Conservation (phyloP, 2,888 invertebrate species). For the Therioaphis trifolii region DNA sequence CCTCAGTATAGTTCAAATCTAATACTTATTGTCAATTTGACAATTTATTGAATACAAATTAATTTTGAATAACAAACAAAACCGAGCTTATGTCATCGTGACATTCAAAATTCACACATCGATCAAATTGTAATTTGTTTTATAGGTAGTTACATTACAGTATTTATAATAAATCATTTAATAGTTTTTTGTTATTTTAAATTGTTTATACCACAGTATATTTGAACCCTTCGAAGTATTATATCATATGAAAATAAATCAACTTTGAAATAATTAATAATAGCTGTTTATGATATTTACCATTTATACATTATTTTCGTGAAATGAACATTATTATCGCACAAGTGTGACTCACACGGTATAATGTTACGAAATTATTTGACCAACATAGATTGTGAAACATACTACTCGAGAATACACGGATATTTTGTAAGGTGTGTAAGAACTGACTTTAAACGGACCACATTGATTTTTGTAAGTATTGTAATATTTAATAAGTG, state of each 20-base stretch:
- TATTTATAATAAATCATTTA: constrained; percentile 16
- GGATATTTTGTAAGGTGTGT: not conserved
- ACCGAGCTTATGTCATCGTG: not conserved
- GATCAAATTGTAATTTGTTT: constrained; percentile 11
- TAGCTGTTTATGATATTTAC: not conserved
- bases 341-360: not conserved
- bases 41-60: not conserved
- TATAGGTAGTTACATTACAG: not conserved
- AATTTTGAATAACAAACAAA: not conserved
- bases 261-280: not conserved
- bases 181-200: not conserved
- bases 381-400: not conserved
- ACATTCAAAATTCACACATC: not conserved
- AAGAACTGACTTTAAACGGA: not conserved
- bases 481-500: no score
- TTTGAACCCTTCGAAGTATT: not conserved
- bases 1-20: not conserved
- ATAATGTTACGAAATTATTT: not conserved
- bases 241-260: not conserved
- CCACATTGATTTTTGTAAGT: not conserved
- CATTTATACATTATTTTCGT: not conserved
- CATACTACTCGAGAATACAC: not conserved
- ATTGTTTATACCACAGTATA: not conserved
- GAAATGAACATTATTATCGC: not conserved
- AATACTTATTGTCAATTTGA: not conserved